A percentile compares a stretch with the other conserved stretches of the same genome.
Conservation (phyloP, 2,888 invertebrate species). For the Acanthococcus lagerstroemiae region DNA sequence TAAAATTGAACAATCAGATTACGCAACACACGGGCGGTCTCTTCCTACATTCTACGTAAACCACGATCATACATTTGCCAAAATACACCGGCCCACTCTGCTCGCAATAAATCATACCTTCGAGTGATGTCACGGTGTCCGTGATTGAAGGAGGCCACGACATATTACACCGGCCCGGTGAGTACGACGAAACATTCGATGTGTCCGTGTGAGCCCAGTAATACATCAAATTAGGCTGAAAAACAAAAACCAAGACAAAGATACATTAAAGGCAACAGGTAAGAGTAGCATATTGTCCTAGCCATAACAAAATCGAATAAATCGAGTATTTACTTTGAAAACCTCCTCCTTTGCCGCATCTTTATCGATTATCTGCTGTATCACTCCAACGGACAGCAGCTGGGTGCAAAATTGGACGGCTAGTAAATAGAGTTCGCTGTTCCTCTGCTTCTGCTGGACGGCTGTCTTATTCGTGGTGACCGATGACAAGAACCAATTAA, state of each 20-base stretch:
- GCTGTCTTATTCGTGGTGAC: conserved; percentile 57
- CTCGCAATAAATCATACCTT: too few species aligned
- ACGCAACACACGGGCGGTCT: too few species aligned
- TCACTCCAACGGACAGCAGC: conserved; percentile 73
- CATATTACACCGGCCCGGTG: conserved; percentile 63
- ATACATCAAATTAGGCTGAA: conserved; percentile 81
- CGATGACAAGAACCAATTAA: conserved; percentile 79
- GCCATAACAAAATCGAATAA: not conserved
- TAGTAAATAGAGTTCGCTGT: conserved; percentile 60
- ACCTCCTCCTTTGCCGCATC: conserved; percentile 55
- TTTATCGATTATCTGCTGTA: conserved; percentile 67
- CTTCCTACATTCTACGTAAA: too few species aligned
- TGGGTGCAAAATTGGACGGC: conserved; percentile 78
- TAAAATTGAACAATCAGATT: too few species aligned
- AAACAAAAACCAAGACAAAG: conserved; percentile 35
- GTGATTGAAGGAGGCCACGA: conserved; percentile 49
- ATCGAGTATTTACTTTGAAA: conserved; percentile 58
- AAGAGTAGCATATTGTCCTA: conserved; percentile 21
- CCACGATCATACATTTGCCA: too few species aligned
- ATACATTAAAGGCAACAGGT: conserved; percentile 9
- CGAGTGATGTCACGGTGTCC: not conserved
- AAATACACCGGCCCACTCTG: too few species aligned
- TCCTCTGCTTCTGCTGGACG: conserved; percentile 44
- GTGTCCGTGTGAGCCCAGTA: conserved; percentile 77
- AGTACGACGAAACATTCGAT: conserved; percentile 52